Conservation (phyloP, 1,140 invertebrate genomes). For the Dendrolimus kikuchii region DNA sequence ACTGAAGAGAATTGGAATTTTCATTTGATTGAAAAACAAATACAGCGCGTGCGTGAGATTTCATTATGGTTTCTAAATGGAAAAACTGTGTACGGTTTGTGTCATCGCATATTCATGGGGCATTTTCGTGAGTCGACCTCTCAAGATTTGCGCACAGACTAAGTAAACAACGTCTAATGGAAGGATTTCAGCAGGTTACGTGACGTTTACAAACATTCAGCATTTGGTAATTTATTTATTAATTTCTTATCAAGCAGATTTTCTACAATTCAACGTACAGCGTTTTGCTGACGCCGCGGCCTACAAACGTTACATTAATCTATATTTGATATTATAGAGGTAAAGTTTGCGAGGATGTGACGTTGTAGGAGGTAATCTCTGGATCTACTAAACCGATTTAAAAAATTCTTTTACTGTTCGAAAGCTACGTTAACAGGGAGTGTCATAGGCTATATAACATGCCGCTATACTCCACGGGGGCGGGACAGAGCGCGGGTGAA, state of each 20-base stretch:
- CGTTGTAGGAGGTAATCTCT: too few relatives aligned
- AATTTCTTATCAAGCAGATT: slow-evolving; percentile 17
- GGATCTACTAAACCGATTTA: too few relatives aligned
- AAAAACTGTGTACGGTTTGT: slow-evolving; percentile 69
- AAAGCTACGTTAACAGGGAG: too few relatives aligned
- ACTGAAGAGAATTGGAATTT: slow-evolving; percentile 13
- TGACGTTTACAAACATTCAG: slow-evolving; percentile 35
- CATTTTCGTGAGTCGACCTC: slow-evolving; percentile 68
- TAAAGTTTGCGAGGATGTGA: too few relatives aligned
- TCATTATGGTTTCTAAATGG: slow-evolving; percentile 65
- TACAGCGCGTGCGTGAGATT: slow-evolving; percentile 49
- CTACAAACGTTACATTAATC: too few relatives aligned
- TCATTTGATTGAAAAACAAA: slow-evolving; percentile 49
- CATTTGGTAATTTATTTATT: slow-evolving; percentile 26
- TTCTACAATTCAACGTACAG: too few relatives aligned
- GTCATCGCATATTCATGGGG: slow-evolving; percentile 70
- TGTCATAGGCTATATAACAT: too few relatives aligned
- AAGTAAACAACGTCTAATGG: slow-evolving; percentile 58
- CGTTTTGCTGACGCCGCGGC: too few relatives aligned
- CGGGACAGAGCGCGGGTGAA: too few relatives aligned
- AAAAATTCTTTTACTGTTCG: too few relatives aligned
- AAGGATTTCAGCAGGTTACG: slow-evolving; percentile 46
- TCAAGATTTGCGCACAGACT: slow-evolving; percentile 57
- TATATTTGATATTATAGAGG: too few relatives aligned
- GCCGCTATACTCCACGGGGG: too few relatives aligned